Conservation (phyloP, 2,797 vertebrate genomes). For the Argya squamiceps region DNA sequence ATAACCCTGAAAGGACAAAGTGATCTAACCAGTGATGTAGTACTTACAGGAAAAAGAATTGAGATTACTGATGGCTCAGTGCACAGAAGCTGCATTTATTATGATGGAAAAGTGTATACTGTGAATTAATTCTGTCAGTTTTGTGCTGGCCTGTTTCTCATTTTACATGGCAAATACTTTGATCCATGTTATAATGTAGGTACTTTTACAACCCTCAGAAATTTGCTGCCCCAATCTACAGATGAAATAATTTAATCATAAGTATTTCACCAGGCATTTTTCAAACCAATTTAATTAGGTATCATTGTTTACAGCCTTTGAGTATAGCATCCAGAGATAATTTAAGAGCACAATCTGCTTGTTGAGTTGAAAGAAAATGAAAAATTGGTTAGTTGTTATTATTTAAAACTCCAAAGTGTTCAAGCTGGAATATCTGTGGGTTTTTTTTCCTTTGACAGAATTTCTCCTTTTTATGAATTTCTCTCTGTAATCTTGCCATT, state of each 20-base stretch:
- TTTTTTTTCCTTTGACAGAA: neutral
- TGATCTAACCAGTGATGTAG: neutral
- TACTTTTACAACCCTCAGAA: constrained; percentile 14
- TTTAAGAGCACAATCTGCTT: neutral
- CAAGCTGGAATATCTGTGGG: neutral
- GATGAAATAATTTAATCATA: constrained; percentile 25
- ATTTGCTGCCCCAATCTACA: neutral
- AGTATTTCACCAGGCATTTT: constrained; percentile 15
- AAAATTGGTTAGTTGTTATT: neutral
- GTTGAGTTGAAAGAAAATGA: neutral
- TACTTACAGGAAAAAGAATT: constrained; percentile 8
- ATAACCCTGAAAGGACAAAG: constrained; percentile 12
- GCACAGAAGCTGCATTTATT: neutral
- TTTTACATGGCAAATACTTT: constrained; percentile 22
- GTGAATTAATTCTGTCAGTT: constrained; percentile 23
- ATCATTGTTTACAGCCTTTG: neutral
- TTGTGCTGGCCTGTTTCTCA: constrained; percentile 23
- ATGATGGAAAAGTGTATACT: neutral
- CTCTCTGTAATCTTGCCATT: neutral
- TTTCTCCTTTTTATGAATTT: neutral
- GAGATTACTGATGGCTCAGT: neutral
- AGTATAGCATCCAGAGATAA: neutral
- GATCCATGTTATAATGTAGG: neutral
- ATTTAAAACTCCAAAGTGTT: neutral
- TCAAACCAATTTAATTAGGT: neutral